Conservation (phyloP, 2,113 vertebrate genomes). For the Eulemur rufifrons region DNA sequence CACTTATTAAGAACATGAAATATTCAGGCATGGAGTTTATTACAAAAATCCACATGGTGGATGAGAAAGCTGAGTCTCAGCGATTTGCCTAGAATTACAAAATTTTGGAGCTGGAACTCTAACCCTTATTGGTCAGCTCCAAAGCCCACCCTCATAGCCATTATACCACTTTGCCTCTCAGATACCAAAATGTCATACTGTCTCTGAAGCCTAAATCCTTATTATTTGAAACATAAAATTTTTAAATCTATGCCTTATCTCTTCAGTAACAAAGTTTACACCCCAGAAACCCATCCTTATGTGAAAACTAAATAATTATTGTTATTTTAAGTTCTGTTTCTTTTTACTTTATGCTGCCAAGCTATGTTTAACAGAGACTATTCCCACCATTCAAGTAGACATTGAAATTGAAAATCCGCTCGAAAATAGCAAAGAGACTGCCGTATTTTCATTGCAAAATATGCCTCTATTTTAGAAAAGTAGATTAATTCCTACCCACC, state of each 20-base stretch:
- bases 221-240: background rate
- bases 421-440: background rate
- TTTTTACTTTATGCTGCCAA: background rate
- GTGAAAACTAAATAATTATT: background rate
- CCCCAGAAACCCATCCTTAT: background rate
- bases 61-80: background rate
- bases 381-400: background rate
- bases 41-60: background rate
- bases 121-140: background rate
- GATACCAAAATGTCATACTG: background rate
- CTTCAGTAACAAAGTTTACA: constrained; percentile 14
- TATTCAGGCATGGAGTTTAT: background rate
- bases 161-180: background rate
- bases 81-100: background rate
- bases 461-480: constrained; percentile 51
- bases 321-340: background rate
- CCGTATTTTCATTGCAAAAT: constrained; percentile 29
- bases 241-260: background rate
- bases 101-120: background rate
- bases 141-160: background rate
- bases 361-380: background rate
- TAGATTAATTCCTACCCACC: constrained; percentile 5
- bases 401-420: background rate
- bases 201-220: background rate
- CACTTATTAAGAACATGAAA: background rate